Conservation (phyloP, 2,888 invertebrate species). For the Incurvaria masculella region DNA sequence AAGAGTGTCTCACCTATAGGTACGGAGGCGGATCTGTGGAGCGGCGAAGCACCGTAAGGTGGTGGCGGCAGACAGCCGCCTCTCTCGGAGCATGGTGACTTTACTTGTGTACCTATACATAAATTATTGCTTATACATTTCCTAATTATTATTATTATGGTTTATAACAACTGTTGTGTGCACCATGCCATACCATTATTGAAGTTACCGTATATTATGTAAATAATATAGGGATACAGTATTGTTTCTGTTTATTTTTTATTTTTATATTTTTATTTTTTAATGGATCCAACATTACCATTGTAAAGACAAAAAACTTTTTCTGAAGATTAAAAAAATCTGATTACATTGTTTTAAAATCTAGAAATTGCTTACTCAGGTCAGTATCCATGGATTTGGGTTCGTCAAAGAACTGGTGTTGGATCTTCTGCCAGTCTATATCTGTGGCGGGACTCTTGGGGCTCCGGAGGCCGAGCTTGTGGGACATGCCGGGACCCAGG, state of each 20-base stretch:
- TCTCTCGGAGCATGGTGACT: constrained; percentile 49
- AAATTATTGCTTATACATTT: not conserved
- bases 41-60: constrained; percentile 50
- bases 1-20: constrained; percentile 49
- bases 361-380: constrained; percentile 39
- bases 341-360: too few species aligned
- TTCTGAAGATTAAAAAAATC: too few species aligned
- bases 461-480: constrained; percentile 33
- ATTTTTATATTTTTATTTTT: too few species aligned
- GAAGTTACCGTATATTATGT: too few species aligned
- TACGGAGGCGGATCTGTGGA: constrained; percentile 51
- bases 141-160: constrained; percentile 7
- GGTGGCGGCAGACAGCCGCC: constrained; percentile 52
- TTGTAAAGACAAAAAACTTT: too few species aligned
- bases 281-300: too few species aligned
- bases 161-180: too few species aligned
- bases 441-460: constrained; percentile 54
- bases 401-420: constrained; percentile 81
- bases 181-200: too few species aligned
- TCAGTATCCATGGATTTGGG: constrained; percentile 59
- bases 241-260: too few species aligned
- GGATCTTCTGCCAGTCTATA: constrained; percentile 89
- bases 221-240: too few species aligned
- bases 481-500: constrained; percentile 17
- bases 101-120: constrained; percentile 48